Conservation (phyloP, 2,797 vertebrate species). For the Schizothorax lantsangensis region DNA sequence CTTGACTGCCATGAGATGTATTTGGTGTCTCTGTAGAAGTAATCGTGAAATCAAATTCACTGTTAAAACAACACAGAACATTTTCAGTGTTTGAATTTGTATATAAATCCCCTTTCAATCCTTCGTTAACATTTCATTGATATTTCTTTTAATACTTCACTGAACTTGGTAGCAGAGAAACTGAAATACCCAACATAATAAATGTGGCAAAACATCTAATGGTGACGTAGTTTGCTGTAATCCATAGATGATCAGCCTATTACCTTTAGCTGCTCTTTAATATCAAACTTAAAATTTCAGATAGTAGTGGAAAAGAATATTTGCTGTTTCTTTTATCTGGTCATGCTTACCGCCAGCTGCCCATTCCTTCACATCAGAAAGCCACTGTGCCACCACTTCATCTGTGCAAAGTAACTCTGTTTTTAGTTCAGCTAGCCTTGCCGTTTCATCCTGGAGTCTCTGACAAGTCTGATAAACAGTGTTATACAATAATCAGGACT, state of each 20-base stretch:
- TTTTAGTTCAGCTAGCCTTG: conserved; percentile 23
- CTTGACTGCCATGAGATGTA: no score
- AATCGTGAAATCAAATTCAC: conserved; percentile 3
- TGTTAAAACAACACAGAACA: no score
- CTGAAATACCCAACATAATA: conserved; percentile 15
- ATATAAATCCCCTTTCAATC: neutral
- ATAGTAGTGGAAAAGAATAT: neutral
- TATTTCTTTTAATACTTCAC: neutral
- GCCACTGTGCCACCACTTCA: conserved; percentile 6
- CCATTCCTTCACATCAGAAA: conserved; percentile 36
- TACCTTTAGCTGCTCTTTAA: neutral
- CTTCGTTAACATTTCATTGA: neutral
- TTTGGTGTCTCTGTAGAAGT: conserved; percentile 7
- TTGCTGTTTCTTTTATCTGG: neutral
- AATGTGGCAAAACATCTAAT: neutral
- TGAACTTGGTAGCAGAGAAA: neutral
- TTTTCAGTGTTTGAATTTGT: neutral
- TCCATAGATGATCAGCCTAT: neutral
- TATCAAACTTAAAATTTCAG: neutral
- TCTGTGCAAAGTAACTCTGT: conserved; percentile 7
- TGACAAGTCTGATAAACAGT: conserved; percentile 16
- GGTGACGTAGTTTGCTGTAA: conserved; percentile 3
- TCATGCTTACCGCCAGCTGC: conserved; percentile 9
- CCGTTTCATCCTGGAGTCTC: conserved; percentile 1
- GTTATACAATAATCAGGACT: conserved; percentile 6